A percentile compares a stretch with the other conserved stretches of the same genome.
Conservation (phyloP, 2,113 vertebrate species). For the Cariama cristata region DNA sequence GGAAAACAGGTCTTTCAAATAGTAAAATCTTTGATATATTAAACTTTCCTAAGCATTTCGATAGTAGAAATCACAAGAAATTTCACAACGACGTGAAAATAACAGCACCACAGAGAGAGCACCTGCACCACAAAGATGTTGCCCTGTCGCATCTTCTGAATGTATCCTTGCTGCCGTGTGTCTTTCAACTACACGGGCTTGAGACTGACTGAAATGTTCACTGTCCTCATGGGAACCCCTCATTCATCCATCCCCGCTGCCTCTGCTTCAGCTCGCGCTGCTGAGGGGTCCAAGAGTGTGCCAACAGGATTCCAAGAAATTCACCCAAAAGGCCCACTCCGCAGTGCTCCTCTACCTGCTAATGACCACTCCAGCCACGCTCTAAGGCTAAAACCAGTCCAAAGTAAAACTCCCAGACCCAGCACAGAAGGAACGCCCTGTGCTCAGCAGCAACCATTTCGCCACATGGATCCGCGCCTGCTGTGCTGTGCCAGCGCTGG, state of each 20-base stretch:
- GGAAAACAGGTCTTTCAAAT: not conserved
- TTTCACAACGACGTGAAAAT: not conserved
- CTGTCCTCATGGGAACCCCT: not conserved
- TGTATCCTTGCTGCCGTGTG: not conserved
- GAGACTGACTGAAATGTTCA: not conserved
- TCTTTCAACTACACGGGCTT: not conserved
- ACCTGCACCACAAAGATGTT: not conserved
- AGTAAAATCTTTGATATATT: not conserved
- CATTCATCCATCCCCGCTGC: too few relatives aligned
- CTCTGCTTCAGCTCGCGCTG: not conserved
- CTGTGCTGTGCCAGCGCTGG: accelerated
- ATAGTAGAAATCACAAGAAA: not conserved
- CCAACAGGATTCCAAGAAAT: not conserved
- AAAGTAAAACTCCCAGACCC: not conserved
- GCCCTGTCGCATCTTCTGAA: not conserved
- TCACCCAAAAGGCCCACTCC: not conserved
- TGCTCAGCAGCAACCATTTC: not conserved
- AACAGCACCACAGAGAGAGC: not conserved
- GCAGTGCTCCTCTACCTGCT: not conserved
- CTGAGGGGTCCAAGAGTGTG: accelerated
- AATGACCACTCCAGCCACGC: not conserved
- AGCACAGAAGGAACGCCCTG: accelerated
- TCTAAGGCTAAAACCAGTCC: not conserved
- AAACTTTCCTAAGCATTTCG: not conserved
- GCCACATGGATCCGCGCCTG: accelerated